Base-by-base conservation (phyloP, 2,888 invertebrate genomes). In the Clitarchus hookeri region DNA sequence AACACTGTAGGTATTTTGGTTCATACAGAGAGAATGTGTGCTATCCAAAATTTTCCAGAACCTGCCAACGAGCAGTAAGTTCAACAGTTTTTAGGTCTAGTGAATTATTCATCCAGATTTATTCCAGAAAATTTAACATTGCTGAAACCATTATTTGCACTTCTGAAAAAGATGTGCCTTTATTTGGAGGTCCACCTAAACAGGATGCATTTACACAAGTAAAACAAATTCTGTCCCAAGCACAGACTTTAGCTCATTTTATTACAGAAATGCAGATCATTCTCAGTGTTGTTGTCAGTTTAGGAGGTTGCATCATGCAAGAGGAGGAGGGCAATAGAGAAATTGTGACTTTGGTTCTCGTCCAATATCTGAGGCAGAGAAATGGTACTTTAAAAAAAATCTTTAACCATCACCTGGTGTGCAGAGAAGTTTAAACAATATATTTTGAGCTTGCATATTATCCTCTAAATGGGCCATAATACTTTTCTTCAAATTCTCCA, bases 1-100 rank as follows among this genome's bases (percentile, higher is more conserved):
- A 36, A 36, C 4, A 3, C 53, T 19, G 48, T n/a, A 53, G 88
- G 88, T 27, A 82, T 88, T 16, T 27, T 80, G 13, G 83, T 87
- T 26, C 88, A 88, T 86, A 84, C 78, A 11, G 84, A 85, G 16
- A 88, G 88, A 87, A 78, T 88, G 79, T 77, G 87, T 85, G 87
- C 88, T 25, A 87, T 88, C 77, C 6, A 44, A 9, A 84, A 86
- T 78, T 84, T 88, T 85, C 85, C 85, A 77, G 80, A 26, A 65
- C 88, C 88, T n/a, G 44, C 84, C 44, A 87, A 87, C 86, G 54
- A 84, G 6, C 86, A 87, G 11, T 88, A 88, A 85, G 44, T 88
- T 12, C 82, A 87, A 85, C 84, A 87, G 84, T 87, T 48, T 48
- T 48, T 48, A 48, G 48, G 6, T 6, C 12, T 9, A 9, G 48